phyloP scores from a whole-genome alignment of 2,888 invertebrate species.

The Metalampra italica region DNA sequence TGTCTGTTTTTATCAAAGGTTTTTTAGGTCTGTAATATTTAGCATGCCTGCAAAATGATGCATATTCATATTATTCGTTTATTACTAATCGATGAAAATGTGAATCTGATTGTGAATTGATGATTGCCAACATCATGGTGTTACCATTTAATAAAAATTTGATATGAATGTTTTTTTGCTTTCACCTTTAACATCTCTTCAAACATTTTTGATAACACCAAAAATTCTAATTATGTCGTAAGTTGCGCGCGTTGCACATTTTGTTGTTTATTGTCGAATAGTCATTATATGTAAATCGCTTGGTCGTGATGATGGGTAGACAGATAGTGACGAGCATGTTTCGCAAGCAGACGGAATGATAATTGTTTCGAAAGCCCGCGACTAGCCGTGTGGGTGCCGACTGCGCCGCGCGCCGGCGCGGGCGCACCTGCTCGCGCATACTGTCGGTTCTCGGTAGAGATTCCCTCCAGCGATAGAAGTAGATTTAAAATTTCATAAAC shows the following conservation, averaged over 20 bases:
- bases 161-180: no score
- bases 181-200: no score
- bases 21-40: no score
- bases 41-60: no score
- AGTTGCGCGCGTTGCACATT: conserved; percentile 48
- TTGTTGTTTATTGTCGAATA: conserved; percentile 73
- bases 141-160: no score
- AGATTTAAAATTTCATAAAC: conserved; percentile 75
- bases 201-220: conserved; percentile 25
- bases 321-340: conserved; percentile 75
- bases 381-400: conserved; percentile 34
- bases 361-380: conserved; percentile 58
- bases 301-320: conserved; percentile 72
- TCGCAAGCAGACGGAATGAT: conserved; percentile 71
- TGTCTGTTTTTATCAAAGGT: no score
- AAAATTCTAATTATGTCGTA: conserved; percentile 45
- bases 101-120: no score
- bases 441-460: conserved; percentile 29
- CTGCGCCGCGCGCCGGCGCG: conserved; percentile 3
- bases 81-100: no score
- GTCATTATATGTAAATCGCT: conserved; percentile 77
- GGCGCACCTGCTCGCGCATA: conserved; percentile 52
- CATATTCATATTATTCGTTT: no score
- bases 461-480: conserved; percentile 51
- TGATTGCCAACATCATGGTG: no score